These are phyloP conservation scores for Cyrtodaria siliqua DNA, from an alignment of 2,888 invertebrate species.

Conservation along the genomic window DNA sequence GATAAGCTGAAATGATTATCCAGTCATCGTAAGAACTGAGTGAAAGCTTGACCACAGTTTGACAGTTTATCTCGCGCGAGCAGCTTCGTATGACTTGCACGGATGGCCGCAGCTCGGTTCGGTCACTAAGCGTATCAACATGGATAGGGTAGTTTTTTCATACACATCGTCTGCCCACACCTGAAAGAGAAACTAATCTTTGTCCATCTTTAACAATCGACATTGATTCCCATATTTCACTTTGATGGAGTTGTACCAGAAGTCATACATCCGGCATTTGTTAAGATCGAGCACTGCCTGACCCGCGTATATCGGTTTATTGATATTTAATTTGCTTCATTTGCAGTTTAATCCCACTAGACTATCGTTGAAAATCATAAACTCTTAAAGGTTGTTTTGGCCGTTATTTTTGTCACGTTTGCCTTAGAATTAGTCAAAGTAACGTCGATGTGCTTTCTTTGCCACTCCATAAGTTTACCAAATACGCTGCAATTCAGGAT, in stretches of 20 bases:
- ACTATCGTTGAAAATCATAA: conserved; percentile 12
- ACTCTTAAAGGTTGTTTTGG: conserved; percentile 10
- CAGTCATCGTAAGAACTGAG: too few species aligned
- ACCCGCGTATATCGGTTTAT: background rate
- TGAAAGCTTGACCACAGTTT: too few species aligned
- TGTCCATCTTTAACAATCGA: conserved; percentile 52
- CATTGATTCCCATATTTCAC: conserved; percentile 13
- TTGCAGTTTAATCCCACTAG: conserved; percentile 6
- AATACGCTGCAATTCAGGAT: conserved; percentile 78
- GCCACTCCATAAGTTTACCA: conserved; percentile 62
- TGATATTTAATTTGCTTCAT: background rate
- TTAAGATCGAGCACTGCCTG: conserved; percentile 82
- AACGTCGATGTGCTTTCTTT: conserved; percentile 7
- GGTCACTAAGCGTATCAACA: too few species aligned
- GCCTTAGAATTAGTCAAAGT: conserved; percentile 10
- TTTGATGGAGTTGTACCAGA: conserved; percentile 75
- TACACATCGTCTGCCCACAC: too few species aligned
- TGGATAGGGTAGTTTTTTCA: too few species aligned
- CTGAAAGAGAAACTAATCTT: too few species aligned
- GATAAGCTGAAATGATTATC: too few species aligned
- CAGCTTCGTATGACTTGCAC: too few species aligned
- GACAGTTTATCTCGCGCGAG: too few species aligned
- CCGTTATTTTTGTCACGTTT: conserved; percentile 8
- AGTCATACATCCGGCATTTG: conserved; percentile 85
- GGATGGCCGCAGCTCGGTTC: too few species aligned